Evolutionary conservation across 1,140 invertebrate genomes (phyloP).

Genomic region (Riptortus pedestris): DNA sequence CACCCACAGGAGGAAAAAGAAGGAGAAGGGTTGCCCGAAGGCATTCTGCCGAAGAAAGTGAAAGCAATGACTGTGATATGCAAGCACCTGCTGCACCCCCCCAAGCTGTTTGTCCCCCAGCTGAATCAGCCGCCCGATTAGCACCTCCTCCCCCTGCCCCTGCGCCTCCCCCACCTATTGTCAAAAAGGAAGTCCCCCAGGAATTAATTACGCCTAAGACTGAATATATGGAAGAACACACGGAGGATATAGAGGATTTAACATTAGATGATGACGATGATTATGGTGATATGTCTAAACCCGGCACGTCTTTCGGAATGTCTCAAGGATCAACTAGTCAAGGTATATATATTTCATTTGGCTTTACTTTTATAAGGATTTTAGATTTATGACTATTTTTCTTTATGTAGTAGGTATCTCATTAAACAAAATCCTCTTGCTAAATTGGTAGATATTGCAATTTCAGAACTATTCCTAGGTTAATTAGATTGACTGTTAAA

Average conservation of each 20-base stretch:
- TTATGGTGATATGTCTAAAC: conserved; percentile 25
- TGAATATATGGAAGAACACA: conserved; percentile 22
- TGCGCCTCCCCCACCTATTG: conserved; percentile 5
- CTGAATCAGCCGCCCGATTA: neutral
- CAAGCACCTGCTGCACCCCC: conserved; percentile 10
- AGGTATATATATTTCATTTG: neutral
- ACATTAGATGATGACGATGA: conserved; percentile 27
- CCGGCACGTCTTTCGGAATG: conserved; percentile 24
- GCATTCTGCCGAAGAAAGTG: conserved; percentile 14
- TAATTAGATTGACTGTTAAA: too few species aligned
- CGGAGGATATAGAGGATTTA: conserved; percentile 24
- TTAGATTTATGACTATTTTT: neutral
- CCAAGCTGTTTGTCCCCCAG: neutral
- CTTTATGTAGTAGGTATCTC: neutral
- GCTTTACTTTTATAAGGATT: neutral
- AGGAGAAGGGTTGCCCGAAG: conserved; percentile 10
- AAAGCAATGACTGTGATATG: conserved; percentile 24
- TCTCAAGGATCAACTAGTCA: conserved; percentile 14
- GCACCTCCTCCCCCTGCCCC: conserved; percentile 7
- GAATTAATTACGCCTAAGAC: conserved; percentile 21
- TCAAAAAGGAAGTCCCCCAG: conserved; percentile 21
- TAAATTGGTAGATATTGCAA: too few species aligned
- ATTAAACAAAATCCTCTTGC: too few species aligned
- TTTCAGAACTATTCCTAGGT: too few species aligned
- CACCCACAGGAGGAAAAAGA: conserved; percentile 5